Conservation (phyloP, 2,888 invertebrate genomes). For the Lasiommata megera region DNA sequence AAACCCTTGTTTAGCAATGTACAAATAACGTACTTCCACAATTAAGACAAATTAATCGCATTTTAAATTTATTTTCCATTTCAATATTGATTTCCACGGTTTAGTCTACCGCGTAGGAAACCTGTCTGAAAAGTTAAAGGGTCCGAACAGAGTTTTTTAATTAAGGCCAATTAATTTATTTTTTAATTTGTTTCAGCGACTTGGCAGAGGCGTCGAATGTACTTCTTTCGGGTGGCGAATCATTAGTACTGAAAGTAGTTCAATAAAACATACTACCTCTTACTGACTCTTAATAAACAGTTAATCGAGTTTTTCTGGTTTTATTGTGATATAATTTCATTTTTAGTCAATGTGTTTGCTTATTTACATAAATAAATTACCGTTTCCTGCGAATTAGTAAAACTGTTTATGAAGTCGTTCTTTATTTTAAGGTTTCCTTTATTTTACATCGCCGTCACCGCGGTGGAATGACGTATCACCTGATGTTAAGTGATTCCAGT, state of each 20-base stretch:
- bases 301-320: not conserved
- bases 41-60: too few relatives aligned
- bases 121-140: not conserved
- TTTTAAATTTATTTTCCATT: too few relatives aligned
- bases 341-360: not conserved
- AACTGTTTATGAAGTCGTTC: too few relatives aligned
- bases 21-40: too few relatives aligned
- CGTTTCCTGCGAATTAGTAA: too few relatives aligned
- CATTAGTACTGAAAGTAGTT: constrained; percentile 60
- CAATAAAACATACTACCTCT: constrained; percentile 21
- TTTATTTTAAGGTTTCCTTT: too few relatives aligned
- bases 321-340: not conserved
- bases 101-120: too few relatives aligned
- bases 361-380: not conserved
- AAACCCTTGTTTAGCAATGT: too few relatives aligned
- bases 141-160: not conserved
- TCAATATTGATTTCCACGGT: too few relatives aligned
- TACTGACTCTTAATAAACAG: not conserved
- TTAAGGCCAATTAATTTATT: not conserved
- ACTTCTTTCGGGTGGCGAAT: constrained; percentile 58
- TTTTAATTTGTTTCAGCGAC: constrained; percentile 58
- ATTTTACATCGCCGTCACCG: too few relatives aligned
- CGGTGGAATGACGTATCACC: too few relatives aligned
- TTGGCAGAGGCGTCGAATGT: constrained; percentile 49
- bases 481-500: too few relatives aligned